Percentiles rank a stretch among this genome's conserved stretches.
Evolutionary conservation across 2,113 vertebrate species (phyloP).

Genomic region (Lepus americanus): DNA sequence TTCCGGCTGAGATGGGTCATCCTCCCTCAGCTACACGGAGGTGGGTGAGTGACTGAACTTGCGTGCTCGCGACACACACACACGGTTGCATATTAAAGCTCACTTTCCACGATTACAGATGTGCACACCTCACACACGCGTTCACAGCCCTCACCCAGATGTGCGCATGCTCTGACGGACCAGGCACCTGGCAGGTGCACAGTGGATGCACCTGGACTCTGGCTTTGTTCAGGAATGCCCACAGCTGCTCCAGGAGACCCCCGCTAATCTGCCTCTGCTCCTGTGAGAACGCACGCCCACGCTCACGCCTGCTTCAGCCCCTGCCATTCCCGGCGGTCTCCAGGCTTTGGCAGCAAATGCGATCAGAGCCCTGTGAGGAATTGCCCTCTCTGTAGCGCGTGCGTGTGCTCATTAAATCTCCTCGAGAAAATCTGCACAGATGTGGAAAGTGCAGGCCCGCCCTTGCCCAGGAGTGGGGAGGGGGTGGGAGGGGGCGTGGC

Average conservation of each 20-base stretch:
- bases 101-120: rapidly evolving
- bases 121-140: rapidly evolving
- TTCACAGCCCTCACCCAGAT: neutral
- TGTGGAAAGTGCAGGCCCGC: slow-evolving; percentile 43
- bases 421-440: slow-evolving; percentile 62
- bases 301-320: neutral
- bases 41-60: neutral
- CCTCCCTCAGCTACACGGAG: neutral
- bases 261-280: no score
- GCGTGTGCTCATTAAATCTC: slow-evolving; percentile 76
- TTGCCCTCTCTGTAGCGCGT: slow-evolving; percentile 69
- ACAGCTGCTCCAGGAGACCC: no score
- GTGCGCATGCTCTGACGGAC: rapidly evolving
- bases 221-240: neutral
- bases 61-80: rapidly evolving
- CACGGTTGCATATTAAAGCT: neutral
- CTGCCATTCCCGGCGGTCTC: neutral
- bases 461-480: neutral
- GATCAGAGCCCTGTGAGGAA: slow-evolving; percentile 66
- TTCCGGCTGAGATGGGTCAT: neutral
- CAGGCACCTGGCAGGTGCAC: neutral
- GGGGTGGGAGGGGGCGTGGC: rapidly evolving
- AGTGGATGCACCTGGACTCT: neutral
- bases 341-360: slow-evolving; percentile 40
- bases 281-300: rapidly evolving